phyloP scores from a whole-genome alignment of 2,888 invertebrate genomes.

The Polydrusus cervinus region DNA sequence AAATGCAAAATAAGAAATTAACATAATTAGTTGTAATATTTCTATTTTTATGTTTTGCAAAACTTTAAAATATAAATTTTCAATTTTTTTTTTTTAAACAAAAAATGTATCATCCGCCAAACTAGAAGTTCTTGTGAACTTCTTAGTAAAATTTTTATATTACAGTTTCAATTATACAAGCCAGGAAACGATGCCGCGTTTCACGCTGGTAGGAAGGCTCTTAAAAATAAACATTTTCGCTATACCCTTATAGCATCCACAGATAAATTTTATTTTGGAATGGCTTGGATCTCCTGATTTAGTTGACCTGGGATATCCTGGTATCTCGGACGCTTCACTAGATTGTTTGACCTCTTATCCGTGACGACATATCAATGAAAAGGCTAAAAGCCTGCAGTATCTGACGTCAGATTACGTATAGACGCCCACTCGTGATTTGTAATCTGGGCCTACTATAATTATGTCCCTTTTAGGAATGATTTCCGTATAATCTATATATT shows the following conservation, averaged over 20 bases:
- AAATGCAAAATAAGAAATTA: no score
- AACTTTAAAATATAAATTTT: no score
- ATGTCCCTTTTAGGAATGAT: not conserved
- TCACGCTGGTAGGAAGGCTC: no score
- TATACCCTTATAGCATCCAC: not conserved
- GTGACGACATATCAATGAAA: constrained; percentile 36
- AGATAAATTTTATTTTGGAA: constrained; percentile 1
- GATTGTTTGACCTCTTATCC: constrained; percentile 22
- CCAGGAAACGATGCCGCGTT: no score
- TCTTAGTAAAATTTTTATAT: no score
- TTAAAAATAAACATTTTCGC: not conserved
- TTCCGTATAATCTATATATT: no score
- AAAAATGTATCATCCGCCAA: no score
- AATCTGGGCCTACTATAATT: constrained; percentile 19
- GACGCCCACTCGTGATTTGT: constrained; percentile 9
- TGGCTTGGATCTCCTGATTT: not conserved
- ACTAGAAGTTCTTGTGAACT: no score
- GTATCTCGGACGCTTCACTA: constrained; percentile 4
- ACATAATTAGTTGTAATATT: no score
- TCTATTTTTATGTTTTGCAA: no score
- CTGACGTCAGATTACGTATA: constrained; percentile 43
- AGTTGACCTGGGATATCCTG: constrained; percentile 11
- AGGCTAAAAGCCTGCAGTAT: constrained; percentile 32
- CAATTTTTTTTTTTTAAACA: no score
- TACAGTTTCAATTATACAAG: no score